phyloP scores from a whole-genome alignment of 2,113 vertebrate genomes.

The Pedionomus torquatus region DNA sequence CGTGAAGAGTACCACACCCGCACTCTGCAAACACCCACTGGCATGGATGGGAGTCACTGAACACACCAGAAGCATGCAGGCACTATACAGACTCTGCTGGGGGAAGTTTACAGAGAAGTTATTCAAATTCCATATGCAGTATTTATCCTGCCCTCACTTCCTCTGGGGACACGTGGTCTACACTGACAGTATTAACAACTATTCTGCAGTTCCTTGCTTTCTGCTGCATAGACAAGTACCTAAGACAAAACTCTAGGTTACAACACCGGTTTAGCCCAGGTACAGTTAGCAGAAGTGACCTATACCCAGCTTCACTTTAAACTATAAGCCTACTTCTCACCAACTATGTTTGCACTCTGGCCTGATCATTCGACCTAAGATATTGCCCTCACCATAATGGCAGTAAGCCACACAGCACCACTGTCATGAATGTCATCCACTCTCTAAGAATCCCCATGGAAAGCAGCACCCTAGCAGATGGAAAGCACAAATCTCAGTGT shows the following conservation, averaged over 20 bases:
- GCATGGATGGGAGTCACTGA: background rate
- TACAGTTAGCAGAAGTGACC: background rate
- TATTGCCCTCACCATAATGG: background rate
- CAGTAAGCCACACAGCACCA: background rate
- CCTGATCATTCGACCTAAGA: background rate
- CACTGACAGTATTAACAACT: background rate
- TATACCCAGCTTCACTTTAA: background rate
- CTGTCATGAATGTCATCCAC: background rate
- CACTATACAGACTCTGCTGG: background rate
- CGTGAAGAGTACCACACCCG: background rate
- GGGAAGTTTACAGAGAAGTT: background rate
- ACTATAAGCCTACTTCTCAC: background rate
- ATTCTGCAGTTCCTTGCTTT: background rate
- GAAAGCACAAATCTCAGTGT: fast-evolving
- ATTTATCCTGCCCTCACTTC: background rate
- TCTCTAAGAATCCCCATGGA: background rate
- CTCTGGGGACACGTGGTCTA: background rate
- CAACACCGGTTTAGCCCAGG: background rate
- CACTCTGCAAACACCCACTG: background rate
- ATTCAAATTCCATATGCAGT: background rate
- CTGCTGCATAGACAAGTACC: background rate
- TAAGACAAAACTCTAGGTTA: background rate
- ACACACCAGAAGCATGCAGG: background rate
- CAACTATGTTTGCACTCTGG: background rate
- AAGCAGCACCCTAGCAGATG: background rate